Conservation (phyloP, 92 coral and sea anemone genomes). For the Actinostola sp. region DNA sequence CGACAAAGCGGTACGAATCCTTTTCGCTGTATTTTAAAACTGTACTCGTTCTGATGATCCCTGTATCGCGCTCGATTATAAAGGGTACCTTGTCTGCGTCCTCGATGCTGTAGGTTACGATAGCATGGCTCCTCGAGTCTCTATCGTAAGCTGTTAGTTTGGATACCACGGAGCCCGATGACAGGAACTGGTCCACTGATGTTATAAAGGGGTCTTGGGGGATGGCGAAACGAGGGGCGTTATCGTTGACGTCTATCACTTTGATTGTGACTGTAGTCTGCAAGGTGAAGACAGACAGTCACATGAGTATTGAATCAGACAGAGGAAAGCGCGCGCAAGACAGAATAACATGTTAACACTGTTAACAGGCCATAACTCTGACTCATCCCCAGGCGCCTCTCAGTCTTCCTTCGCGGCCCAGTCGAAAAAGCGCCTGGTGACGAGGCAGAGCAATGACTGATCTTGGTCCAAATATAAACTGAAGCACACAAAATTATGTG, state of each 20-base stretch:
- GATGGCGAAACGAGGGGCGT: conserved; percentile 86
- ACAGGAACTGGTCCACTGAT: conserved; percentile 54
- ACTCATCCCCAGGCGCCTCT: too few species aligned
- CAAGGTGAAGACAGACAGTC: too few species aligned
- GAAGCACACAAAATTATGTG: too few species aligned
- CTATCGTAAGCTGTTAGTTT: conserved; percentile 74
- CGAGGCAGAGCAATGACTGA: too few species aligned
- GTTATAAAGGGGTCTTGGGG: conserved; percentile 76
- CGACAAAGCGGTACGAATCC: conserved; percentile 64
- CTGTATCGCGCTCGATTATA: conserved; percentile 57
- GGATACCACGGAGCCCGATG: conserved; percentile 55
- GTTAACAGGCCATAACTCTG: too few species aligned
- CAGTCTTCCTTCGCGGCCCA: too few species aligned
- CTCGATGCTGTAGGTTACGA: conserved; percentile 62
- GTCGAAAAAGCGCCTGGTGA: too few species aligned
- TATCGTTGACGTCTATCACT: conserved; percentile 86
- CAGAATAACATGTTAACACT: too few species aligned
- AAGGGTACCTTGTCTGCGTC: conserved; percentile 49
- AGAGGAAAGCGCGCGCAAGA: neutral
- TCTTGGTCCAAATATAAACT: too few species aligned
- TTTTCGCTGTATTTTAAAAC: conserved; percentile 49
- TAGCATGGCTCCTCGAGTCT: conserved; percentile 59
- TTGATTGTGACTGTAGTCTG: conserved; percentile 70
- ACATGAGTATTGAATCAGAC: too few species aligned
- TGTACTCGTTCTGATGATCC: conserved; percentile 58